Percentiles rank a stretch among this genome's conserved stretches.
Conservation (phyloP, 2,888 invertebrate genomes). For the Eudemis profundana region DNA sequence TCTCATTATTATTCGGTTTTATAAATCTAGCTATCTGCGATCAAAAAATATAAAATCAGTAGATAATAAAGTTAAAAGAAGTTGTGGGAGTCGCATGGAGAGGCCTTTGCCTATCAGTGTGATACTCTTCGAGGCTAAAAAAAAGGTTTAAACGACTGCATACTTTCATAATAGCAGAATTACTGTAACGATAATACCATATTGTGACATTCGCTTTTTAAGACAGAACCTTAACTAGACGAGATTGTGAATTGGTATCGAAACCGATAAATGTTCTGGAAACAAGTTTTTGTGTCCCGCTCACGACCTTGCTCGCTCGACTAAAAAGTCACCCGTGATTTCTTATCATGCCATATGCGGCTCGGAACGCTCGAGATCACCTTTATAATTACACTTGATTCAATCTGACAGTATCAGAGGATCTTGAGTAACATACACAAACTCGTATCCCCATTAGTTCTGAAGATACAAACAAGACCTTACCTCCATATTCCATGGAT, state of each 20-base stretch:
- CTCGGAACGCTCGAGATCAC: conserved; percentile 9
- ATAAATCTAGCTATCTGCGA: no score
- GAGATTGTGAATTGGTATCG: conserved; percentile 24
- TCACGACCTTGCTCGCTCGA: conserved; percentile 39
- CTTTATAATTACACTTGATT: conserved; percentile 34
- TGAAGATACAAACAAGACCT: background rate
- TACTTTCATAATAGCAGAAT: background rate
- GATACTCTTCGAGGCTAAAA: no score
- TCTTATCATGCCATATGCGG: conserved; percentile 29
- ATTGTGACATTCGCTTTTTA: conserved; percentile 8
- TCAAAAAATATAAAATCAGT: no score
- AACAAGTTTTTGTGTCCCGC: conserved; percentile 40
- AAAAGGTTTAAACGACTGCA: no score
- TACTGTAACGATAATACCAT: background rate
- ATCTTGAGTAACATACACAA: conserved; percentile 12
- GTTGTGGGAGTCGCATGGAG: background rate
- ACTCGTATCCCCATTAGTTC: background rate
- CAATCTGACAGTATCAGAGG: conserved; percentile 32
- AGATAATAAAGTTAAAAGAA: background rate
- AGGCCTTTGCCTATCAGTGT: no score
- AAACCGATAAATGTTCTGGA: conserved; percentile 25
- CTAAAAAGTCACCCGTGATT: conserved; percentile 28
- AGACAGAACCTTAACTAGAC: conserved; percentile 1
- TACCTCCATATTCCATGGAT: background rate
- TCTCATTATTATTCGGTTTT: background rate